Evolutionary conservation across 2,113 vertebrate genomes (phyloP).

Genomic region (Amphiprion percula): DNA sequence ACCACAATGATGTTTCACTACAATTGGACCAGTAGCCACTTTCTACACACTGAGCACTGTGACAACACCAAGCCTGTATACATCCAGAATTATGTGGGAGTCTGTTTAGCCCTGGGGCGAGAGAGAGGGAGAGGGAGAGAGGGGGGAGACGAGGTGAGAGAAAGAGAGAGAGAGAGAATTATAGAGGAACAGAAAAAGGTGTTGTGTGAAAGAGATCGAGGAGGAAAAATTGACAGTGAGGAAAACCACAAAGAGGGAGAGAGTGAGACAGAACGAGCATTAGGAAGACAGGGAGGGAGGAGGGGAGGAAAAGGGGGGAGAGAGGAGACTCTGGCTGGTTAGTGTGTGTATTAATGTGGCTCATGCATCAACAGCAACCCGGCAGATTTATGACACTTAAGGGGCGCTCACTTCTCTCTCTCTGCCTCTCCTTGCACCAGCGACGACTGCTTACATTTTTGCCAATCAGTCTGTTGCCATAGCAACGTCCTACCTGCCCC

Average conservation of each 20-base stretch:
- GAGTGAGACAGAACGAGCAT: slow-evolving; percentile 46
- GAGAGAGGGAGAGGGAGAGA: slow-evolving; percentile 51
- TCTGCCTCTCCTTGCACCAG: slow-evolving; percentile 90
- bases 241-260: slow-evolving; percentile 57
- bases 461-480: slow-evolving; percentile 99
- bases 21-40: slow-evolving; percentile 75
- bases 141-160: background rate
- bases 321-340: slow-evolving; percentile 87
- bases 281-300: slow-evolving; percentile 30
- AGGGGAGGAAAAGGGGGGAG: background rate
- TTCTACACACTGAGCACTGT: slow-evolving; percentile 67
- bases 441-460: slow-evolving; percentile 98
- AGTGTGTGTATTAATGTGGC: slow-evolving; percentile 93
- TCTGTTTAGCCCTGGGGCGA: slow-evolving; percentile 87
- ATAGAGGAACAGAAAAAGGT: slow-evolving; percentile 48
- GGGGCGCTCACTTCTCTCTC: slow-evolving; percentile 93
- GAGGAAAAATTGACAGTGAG: slow-evolving; percentile 58
- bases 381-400: slow-evolving; percentile 99
- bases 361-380: slow-evolving; percentile 95
- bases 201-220: slow-evolving; percentile 66
- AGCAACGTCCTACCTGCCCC: slow-evolving; percentile 87
- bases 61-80: slow-evolving; percentile 73
- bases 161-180: slow-evolving; percentile 26
- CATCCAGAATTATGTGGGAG: slow-evolving; percentile 85
- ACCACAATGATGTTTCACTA: slow-evolving; percentile 79